Evolutionary conservation across 2,113 vertebrate species (phyloP), one percentile per base, ranked within the genome.

Genomic region (Centropus bengalensis): DNA sequence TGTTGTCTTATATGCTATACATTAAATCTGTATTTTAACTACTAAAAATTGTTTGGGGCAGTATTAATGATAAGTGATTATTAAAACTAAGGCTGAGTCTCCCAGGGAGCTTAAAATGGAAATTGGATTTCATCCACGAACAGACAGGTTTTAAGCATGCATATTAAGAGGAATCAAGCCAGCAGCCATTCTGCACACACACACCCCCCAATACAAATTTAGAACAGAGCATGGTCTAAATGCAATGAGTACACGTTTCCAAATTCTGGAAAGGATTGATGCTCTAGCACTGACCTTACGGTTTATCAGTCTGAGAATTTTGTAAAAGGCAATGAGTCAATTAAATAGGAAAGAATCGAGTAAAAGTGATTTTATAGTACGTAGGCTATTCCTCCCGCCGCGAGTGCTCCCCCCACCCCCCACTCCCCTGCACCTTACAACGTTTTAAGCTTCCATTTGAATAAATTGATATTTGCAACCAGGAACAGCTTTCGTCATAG

Each of bases 101-200:
- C 86, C 58, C 54, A 76, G 84, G 74, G 81, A 92, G 70, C 62
- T 93, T 60, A 71, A 77, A 92, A 87, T 79, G 89, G 74, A 84
- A 94, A 91, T 26, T 93, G 94, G 83, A 92, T 89, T 84, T 91
- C 74, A 66, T 73, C 89, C 93, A 92, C 77, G 44, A 91, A 44
- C 44, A 76, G 74, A 23, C 83, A 84, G 89, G 84, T 91, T 94
- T 94, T 73, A 84, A 84, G 83, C 77, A 71, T n/a, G 56, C 44
- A 52, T n/a, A 68, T 82, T 55, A 77, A 42, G 66, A 92, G 52
- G 73, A 86, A 81, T 52, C 32, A 36, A 94, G 94, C 68, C 94
- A 95, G 92, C 88, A 82, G 81, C 92, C 89, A 91, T 88, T 87
- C 96, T 6, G 33, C 62, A 42, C 77, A 49, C 54, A 66, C 8